phyloP scores from a whole-genome alignment of 1,140 invertebrate genomes.

The Brachionus sp. region DNA sequence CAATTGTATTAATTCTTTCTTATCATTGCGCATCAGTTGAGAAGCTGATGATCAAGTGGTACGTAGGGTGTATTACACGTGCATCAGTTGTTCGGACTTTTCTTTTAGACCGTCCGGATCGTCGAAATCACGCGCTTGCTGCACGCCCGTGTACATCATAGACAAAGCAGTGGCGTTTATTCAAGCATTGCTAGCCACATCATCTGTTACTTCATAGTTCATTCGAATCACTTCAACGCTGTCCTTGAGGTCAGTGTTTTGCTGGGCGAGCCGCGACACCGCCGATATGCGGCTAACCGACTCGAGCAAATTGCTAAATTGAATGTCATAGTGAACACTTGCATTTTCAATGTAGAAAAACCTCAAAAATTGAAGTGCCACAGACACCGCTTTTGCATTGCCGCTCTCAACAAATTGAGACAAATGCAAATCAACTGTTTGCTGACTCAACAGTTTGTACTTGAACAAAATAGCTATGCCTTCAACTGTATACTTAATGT shows the following conservation, averaged over 20 bases:
- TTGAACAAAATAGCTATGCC: slow-evolving; percentile 82
- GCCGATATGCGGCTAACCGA: slow-evolving; percentile 11
- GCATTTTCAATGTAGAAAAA: slow-evolving; percentile 73
- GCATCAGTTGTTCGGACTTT: slow-evolving; percentile 86
- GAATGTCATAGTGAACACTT: background rate
- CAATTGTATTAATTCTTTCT: too few species aligned
- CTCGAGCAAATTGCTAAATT: slow-evolving; percentile 33
- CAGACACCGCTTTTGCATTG: slow-evolving; percentile 76
- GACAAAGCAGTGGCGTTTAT: slow-evolving; percentile 64
- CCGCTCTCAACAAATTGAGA: slow-evolving; percentile 79
- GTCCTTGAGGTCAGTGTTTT: slow-evolving; percentile 47
- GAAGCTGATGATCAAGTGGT: too few species aligned
- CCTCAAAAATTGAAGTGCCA: slow-evolving; percentile 85
- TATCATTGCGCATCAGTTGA: too few species aligned
- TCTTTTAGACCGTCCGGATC: slow-evolving; percentile 89
- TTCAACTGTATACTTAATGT: slow-evolving; percentile 82
- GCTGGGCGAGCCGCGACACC: background rate
- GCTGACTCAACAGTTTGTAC: slow-evolving; percentile 67
- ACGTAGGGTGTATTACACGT: too few species aligned
- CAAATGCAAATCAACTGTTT: slow-evolving; percentile 77
- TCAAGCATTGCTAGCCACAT: slow-evolving; percentile 50
- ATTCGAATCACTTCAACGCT: slow-evolving; percentile 53
- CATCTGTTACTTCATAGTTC: slow-evolving; percentile 47
- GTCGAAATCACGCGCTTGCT: slow-evolving; percentile 78
- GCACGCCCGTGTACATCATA: slow-evolving; percentile 86